A percentile compares a stretch with the other conserved stretches of the same genome.
These are phyloP conservation scores for Diuraphis noxia DNA, from an alignment of 1,140 invertebrate species.

Conservation along the genomic window DNA sequence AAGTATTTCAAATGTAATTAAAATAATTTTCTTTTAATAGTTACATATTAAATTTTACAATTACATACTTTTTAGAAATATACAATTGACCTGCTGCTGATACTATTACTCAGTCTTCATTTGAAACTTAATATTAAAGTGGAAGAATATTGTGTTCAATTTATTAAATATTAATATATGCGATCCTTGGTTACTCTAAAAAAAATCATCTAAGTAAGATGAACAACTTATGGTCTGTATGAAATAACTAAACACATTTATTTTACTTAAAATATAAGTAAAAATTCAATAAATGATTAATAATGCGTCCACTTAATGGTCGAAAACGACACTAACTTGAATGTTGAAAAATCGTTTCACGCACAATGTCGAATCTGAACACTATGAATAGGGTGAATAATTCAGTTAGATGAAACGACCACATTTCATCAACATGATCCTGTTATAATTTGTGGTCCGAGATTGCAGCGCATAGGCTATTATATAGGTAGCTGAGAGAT, in stretches of 20 bases:
- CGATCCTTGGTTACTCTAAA: not conserved
- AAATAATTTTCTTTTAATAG: not conserved
- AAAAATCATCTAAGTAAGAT: not conserved
- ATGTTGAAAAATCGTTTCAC: not conserved
- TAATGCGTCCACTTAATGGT: not conserved
- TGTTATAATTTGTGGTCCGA: not conserved
- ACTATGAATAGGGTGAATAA: not conserved
- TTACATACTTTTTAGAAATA: not conserved
- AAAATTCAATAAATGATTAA: not conserved
- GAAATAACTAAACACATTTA: not conserved
- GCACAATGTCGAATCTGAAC: not conserved
- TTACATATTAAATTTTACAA: not conserved
- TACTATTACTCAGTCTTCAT: not conserved
- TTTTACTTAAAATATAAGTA: not conserved
- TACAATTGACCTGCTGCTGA: not conserved
- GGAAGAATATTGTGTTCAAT: not conserved
- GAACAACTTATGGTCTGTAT: not conserved
- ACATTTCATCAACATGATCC: not conserved
- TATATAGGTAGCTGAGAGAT: not conserved
- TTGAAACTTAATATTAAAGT: not conserved
- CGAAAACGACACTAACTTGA: not conserved
- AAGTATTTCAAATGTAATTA: not conserved
- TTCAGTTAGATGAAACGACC: not conserved
- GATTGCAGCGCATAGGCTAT: not conserved
- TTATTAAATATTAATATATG: not conserved